These are phyloP conservation scores for Paraplagusia blochii DNA, from an alignment of 2,113 vertebrate genomes.

Conservation along the genomic window DNA sequence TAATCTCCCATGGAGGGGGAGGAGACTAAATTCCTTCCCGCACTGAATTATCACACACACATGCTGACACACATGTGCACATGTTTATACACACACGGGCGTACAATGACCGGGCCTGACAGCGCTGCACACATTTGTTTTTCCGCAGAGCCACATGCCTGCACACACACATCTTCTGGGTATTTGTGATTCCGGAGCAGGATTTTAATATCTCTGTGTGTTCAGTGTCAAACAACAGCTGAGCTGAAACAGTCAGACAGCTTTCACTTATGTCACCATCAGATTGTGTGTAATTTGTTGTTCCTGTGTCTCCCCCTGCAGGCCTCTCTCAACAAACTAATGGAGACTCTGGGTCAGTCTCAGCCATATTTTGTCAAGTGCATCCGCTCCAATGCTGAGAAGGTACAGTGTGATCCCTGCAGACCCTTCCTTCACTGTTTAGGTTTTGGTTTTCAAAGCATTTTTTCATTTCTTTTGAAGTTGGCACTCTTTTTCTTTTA, in stretches of 20 bases:
- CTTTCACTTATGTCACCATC: not conserved
- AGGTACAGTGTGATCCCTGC: slow-evolving; percentile 75
- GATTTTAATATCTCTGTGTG: slow-evolving; percentile 24
- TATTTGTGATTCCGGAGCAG: slow-evolving; percentile 10
- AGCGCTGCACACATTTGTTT: slow-evolving; percentile 1
- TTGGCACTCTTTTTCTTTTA: slow-evolving; percentile 15
- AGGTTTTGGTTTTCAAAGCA: slow-evolving; percentile 42
- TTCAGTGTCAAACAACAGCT: slow-evolving; percentile 13
- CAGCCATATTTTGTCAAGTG: slow-evolving; percentile 99
- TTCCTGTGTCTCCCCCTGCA: slow-evolving; percentile 56
- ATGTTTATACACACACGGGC: slow-evolving; percentile 25
- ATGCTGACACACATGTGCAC: slow-evolving; percentile 33
- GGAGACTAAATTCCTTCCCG: slow-evolving; percentile 62
- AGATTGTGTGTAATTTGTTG: not conserved
- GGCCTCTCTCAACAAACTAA: slow-evolving; percentile 94
- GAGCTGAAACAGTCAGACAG: not conserved
- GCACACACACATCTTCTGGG: not conserved
- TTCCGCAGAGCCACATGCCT: slow-evolving; percentile 6
- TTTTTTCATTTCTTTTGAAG: slow-evolving; percentile 39
- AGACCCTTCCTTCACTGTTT: slow-evolving; percentile 4
- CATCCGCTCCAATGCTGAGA: slow-evolving; percentile 96
- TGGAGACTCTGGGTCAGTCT: slow-evolving; percentile 96
- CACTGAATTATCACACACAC: slow-evolving; percentile 56
- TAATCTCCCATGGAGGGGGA: slow-evolving; percentile 65
- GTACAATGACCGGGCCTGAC: slow-evolving; percentile 20